Percentiles rank a stretch among this genome's conserved stretches.
Conservation (phyloP, 2,888 invertebrate genomes). For the Acanthosepion lycidas region DNA sequence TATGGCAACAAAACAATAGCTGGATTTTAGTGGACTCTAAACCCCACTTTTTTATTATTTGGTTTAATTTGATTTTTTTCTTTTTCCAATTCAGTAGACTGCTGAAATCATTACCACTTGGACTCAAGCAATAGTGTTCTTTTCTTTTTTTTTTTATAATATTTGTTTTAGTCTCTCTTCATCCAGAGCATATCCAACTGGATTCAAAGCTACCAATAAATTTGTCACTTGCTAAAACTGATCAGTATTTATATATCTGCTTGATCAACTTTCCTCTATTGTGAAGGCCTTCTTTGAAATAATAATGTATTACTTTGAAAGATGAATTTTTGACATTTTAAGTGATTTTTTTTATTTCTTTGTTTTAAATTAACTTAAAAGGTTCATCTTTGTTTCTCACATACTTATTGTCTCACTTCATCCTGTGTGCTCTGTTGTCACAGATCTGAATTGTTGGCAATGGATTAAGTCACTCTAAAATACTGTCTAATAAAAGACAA, state of each 20-base stretch:
- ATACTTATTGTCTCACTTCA: neutral
- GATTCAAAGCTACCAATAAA: neutral
- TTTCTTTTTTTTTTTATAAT: neutral
- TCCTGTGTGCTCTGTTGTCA: neutral
- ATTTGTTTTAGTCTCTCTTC: neutral
- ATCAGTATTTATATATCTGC: neutral
- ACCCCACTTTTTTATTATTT: neutral
- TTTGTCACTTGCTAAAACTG: neutral
- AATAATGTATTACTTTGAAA: too few relatives aligned
- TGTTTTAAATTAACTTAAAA: neutral
- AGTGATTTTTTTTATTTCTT: too few relatives aligned
- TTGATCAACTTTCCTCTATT: neutral
- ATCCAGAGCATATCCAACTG: neutral
- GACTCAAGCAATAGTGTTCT: conserved; percentile 14
- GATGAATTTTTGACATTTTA: too few relatives aligned
- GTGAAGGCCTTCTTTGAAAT: neutral
- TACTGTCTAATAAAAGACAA: neutral
- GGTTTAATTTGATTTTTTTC: neutral
- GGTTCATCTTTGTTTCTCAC: neutral
- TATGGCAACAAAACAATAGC: neutral
- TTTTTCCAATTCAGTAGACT: neutral
- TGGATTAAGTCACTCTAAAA: neutral
- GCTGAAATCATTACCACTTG: neutral
- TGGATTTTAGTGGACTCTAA: neutral
- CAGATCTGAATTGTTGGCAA: neutral